A percentile compares a stretch with the other conserved stretches of the same genome.
Evolutionary conservation across 2,888 invertebrate species (phyloP).

Genomic region (Acleris literana): DNA sequence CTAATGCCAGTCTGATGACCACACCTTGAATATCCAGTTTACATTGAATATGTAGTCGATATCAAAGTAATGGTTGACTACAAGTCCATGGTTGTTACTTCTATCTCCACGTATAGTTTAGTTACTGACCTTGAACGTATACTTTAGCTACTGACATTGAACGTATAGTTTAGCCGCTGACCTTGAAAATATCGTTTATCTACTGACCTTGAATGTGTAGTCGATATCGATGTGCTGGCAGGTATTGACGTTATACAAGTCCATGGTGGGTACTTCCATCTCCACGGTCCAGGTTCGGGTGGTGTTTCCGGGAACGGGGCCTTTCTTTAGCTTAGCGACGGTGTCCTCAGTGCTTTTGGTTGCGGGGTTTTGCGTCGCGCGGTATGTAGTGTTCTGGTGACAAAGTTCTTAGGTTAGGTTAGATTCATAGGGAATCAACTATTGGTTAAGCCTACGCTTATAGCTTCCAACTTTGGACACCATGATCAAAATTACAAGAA

Average conservation of each 20-base stretch:
- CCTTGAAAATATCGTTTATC: background rate
- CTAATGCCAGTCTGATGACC: too few relatives aligned
- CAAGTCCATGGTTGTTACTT: slow-evolving; percentile 87
- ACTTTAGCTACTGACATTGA: too few relatives aligned
- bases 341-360: slow-evolving; percentile 46
- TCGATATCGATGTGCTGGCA: slow-evolving; percentile 88
- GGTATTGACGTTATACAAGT: slow-evolving; percentile 86
- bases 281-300: slow-evolving; percentile 86
- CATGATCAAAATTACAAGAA: too few relatives aligned
- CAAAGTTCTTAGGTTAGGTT: too few relatives aligned
- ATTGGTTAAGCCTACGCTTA: background rate
- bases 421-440: background rate
- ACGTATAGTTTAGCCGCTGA: too few relatives aligned
- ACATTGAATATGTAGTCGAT: slow-evolving; percentile 85
- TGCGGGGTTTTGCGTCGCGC: slow-evolving; percentile 52
- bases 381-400: slow-evolving; percentile 53
- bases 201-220: slow-evolving; percentile 81
- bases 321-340: slow-evolving; percentile 64
- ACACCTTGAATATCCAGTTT: too few relatives aligned
- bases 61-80: slow-evolving; percentile 86
- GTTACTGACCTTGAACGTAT: too few relatives aligned
- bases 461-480: too few relatives aligned
- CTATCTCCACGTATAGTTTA: slow-evolving; percentile 74
- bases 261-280: slow-evolving; percentile 86
- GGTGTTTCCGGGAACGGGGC: slow-evolving; percentile 83